Evolutionary conservation across 2,113 vertebrate species (phyloP), one percentile per base, ranked within the genome.

Genomic region (Actenoides hombroni): DNA sequence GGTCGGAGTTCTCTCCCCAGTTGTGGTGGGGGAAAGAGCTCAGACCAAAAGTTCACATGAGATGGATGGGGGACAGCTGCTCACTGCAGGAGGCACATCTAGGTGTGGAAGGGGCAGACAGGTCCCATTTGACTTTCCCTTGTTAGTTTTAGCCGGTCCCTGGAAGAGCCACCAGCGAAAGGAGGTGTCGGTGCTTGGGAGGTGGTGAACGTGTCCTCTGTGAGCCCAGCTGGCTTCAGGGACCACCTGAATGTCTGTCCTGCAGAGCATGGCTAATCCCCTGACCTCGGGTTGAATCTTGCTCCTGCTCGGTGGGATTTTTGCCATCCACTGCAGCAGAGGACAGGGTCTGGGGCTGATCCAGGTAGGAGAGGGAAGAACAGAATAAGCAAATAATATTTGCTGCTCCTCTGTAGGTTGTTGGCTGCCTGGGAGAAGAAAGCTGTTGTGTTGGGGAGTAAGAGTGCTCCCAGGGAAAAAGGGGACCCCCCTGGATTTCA

Each of bases 331-430:
- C 60, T 75, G 64, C 39, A 53, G 48, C 49, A 63, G 65, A 10
- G 14, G 53, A 26, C 31, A 13, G n/a, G 26, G 16, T 28, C 46
- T 54, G 64, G 33, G 14, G 35, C 49, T 67, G 54, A 16, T 74
- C 31, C 4, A 4, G 17, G 77, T 59, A 25, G 68, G 46, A 74
- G 44, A 31, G 6, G 37, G 49, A 78, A 39, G 42, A 82, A 19
- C 6, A 39, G 39, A 88, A 39, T 8, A 51, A 68, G 11, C 29
- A 48, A 26, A 26, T 29, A 25, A 13, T 31, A 31, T 82, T 73
- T 59, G n/a, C 2, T 13, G 13, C 18, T 76, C 21, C 49, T 82
- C n/a, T 2, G 0, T 15, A 23, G 19, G 8, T 67, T 3, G 0
- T 53, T 63, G 67, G n/a, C 26, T 71, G 16, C 54, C 7, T 40